Conservation (phyloP, 2,888 invertebrate species). For the Seira sanloemensis region DNA sequence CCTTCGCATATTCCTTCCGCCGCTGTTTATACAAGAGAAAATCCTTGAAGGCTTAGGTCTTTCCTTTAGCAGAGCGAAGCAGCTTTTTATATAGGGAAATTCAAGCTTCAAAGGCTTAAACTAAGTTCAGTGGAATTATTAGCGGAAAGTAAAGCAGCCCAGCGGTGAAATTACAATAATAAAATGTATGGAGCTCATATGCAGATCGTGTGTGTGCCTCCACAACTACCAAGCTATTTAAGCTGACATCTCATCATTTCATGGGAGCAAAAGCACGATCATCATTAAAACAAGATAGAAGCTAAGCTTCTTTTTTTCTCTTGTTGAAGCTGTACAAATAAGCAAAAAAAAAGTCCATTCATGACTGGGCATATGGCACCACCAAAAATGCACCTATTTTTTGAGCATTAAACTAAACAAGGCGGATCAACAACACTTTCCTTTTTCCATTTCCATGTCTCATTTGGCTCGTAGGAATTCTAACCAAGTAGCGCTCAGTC, state of each 20-base stretch:
- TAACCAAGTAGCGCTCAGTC: neutral
- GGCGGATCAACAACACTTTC: slow-evolving; percentile 32
- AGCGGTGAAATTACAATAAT: slow-evolving; percentile 4
- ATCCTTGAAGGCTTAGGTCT: neutral
- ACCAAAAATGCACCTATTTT: neutral
- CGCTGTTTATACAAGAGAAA: slow-evolving; percentile 11
- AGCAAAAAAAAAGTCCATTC: slow-evolving; percentile 42
- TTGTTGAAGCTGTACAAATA: slow-evolving; percentile 41
- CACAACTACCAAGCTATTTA: slow-evolving; percentile 43
- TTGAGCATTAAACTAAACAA: slow-evolving; percentile 15
- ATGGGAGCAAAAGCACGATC: slow-evolving; percentile 21
- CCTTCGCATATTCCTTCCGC: slow-evolving; percentile 3
- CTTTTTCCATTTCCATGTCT: slow-evolving; percentile 13
- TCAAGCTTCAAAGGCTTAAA: neutral
- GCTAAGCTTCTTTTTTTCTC: slow-evolving; percentile 12
- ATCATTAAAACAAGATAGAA: slow-evolving; percentile 6
- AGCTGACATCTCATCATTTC: slow-evolving; percentile 61
- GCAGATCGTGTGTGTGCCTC: neutral
- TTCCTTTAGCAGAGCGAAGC: neutral
- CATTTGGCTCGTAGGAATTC: neutral
- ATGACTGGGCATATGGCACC: slow-evolving; percentile 59
- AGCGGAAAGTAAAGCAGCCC: slow-evolving; percentile 10
- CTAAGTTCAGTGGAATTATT: neutral
- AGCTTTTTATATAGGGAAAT: neutral
- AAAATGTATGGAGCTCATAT: slow-evolving; percentile 2